A percentile compares a stretch with the other conserved stretches of the same genome.
Evolutionary conservation across 2,797 vertebrate species (phyloP).

Genomic region (Gadopsis bispinosus): DNA sequence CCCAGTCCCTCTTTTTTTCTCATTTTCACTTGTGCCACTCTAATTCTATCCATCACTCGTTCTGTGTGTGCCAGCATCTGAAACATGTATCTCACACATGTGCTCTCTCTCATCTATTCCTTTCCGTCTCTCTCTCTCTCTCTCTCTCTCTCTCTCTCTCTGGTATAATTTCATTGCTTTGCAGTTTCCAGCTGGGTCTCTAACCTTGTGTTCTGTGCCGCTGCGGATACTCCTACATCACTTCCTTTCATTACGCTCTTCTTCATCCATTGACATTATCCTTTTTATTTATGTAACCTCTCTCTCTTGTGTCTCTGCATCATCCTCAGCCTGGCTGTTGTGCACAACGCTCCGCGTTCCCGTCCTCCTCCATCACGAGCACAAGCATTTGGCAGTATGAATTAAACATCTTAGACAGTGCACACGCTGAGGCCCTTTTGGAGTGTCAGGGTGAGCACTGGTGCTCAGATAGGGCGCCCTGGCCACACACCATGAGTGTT

Average conservation of each 20-base stretch:
- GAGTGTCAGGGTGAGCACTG: slow-evolving; percentile 66
- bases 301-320: slow-evolving; percentile 34
- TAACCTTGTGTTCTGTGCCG: slow-evolving; percentile 29
- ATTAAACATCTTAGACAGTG: slow-evolving; percentile 76
- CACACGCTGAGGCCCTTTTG: slow-evolving; percentile 57
- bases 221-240: slow-evolving; percentile 24
- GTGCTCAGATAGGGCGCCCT: slow-evolving; percentile 41
- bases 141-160: neutral
- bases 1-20: slow-evolving; percentile 22
- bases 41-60: slow-evolving; percentile 63
- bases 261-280: slow-evolving; percentile 17
- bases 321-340: slow-evolving; percentile 34
- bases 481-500: slow-evolving; percentile 57
- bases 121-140: neutral
- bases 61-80: slow-evolving; percentile 20
- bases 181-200: slow-evolving; percentile 23
- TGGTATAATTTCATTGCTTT: slow-evolving; percentile 35
- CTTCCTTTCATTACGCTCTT: slow-evolving; percentile 16
- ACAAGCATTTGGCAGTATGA: slow-evolving; percentile 63
- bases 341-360: slow-evolving; percentile 29
- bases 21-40: slow-evolving; percentile 41
- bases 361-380: slow-evolving; percentile 54
- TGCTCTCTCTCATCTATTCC: slow-evolving; percentile 22
- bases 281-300: slow-evolving; percentile 38
- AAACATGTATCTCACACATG: slow-evolving; percentile 29